Percentiles rank a stretch among this genome's conserved stretches.
phyloP scores from a whole-genome alignment of 2,888 invertebrate genomes.

The Stratiomys singularior region DNA sequence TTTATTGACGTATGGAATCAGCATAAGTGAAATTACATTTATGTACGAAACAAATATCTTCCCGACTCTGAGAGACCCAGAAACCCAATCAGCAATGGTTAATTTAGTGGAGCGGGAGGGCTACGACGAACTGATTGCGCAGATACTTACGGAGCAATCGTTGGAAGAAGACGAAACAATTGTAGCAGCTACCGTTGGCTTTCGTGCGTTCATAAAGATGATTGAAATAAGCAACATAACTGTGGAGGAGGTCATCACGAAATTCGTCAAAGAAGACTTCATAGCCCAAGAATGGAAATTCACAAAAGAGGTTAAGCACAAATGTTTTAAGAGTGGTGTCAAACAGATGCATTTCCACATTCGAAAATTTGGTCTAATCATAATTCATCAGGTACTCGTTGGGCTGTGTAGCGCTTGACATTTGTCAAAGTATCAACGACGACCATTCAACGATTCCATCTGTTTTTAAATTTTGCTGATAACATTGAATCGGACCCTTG shows the following conservation, averaged over 20 bases:
- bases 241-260: conserved; percentile 85
- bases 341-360: neutral
- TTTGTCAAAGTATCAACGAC: no score
- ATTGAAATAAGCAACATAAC: conserved; percentile 82
- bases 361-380: no score
- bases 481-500: no score
- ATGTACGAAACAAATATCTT: conserved; percentile 83
- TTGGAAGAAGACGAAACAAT: conserved; percentile 77
- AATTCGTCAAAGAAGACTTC: conserved; percentile 86
- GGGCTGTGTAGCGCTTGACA: no score
- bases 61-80: conserved; percentile 80
- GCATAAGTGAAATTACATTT: conserved; percentile 79
- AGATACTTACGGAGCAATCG: conserved; percentile 83
- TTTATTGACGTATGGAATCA: conserved; percentile 78
- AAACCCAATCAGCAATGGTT: conserved; percentile 86
- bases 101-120: conserved; percentile 86
- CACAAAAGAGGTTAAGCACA: conserved; percentile 64
- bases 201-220: conserved; percentile 87
- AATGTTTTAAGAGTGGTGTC: neutral
- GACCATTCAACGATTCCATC: no score
- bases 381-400: no score
- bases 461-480: no score
- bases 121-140: conserved; percentile 81
- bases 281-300: conserved; percentile 82
- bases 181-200: conserved; percentile 83